Evolutionary conservation across 2,888 invertebrate genomes (phyloP).

Genomic region (Tinea trinotella): DNA sequence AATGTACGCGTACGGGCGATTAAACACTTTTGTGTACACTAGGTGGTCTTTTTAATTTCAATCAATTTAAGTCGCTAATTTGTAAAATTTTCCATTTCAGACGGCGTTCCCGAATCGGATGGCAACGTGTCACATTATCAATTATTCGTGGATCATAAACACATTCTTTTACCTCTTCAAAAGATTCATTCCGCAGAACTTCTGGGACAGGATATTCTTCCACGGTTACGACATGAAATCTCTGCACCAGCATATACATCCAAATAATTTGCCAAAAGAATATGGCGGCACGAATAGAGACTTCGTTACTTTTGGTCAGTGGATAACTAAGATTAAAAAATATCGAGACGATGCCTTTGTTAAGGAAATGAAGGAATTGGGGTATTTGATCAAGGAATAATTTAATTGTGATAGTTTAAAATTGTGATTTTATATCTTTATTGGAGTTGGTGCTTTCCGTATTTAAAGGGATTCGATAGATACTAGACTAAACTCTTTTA

Average conservation of each 20-base stretch:
- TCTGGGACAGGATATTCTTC: conserved; percentile 65
- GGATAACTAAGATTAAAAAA: conserved; percentile 66
- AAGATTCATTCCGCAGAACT: conserved; percentile 76
- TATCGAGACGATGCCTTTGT: conserved; percentile 64
- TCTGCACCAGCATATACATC: conserved; percentile 44
- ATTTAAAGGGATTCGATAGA: too few relatives aligned
- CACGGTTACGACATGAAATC: conserved; percentile 54
- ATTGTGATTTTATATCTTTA: too few relatives aligned
- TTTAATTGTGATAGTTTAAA: not conserved
- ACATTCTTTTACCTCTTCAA: conserved; percentile 83
- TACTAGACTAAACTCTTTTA: too few relatives aligned
- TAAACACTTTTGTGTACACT: too few relatives aligned
- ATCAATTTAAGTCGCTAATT: too few relatives aligned
- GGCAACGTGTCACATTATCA: conserved; percentile 79
- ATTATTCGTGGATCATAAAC: conserved; percentile 86
- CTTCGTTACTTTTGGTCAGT: conserved; percentile 70
- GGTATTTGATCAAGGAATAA: conserved; percentile 71
- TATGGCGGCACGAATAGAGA: conserved; percentile 70
- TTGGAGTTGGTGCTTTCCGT: too few relatives aligned
- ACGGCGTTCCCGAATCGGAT: conserved; percentile 77
- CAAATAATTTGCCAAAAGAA: conserved; percentile 40
- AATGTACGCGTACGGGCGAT: too few relatives aligned
- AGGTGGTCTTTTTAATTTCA: too few relatives aligned
- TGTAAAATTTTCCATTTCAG: conserved; percentile 44
- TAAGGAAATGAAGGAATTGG: conserved; percentile 75